A percentile compares a stretch with the other conserved stretches of the same genome.
Evolutionary conservation across 2,797 vertebrate genomes (phyloP).

Genomic region (Chelon labrosus): DNA sequence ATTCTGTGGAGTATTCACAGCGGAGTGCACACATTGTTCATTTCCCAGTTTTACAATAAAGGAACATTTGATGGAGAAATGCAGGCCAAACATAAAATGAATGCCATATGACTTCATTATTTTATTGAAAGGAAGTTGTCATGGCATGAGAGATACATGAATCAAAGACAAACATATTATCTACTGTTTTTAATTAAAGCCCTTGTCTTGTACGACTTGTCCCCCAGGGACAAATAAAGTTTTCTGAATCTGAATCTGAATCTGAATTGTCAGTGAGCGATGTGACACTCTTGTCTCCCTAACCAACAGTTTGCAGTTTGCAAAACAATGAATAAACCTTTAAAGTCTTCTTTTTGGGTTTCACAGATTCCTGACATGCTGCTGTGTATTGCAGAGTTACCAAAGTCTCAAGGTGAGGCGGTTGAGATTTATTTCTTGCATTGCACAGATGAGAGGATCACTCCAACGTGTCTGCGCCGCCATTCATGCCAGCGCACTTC

Average conservation of each 20-base stretch:
- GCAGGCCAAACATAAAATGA: slow-evolving; percentile 52
- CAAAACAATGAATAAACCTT: slow-evolving; percentile 1
- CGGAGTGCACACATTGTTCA: slow-evolving; percentile 56
- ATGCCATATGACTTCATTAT: slow-evolving; percentile 31
- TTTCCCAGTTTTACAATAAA: slow-evolving; percentile 49
- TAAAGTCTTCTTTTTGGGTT: slow-evolving; percentile 1
- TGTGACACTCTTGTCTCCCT: neutral
- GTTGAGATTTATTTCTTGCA: slow-evolving; percentile 34
- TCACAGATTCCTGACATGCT: slow-evolving; percentile 13
- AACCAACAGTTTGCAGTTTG: too few relatives aligned
- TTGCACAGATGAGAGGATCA: slow-evolving; percentile 25
- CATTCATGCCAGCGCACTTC: slow-evolving; percentile 23
- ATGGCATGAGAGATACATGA: neutral
- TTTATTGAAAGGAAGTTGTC: neutral
- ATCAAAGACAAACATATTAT: neutral
- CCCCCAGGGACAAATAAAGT: too few relatives aligned
- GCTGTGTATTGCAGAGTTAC: slow-evolving; percentile 29
- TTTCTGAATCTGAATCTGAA: too few relatives aligned
- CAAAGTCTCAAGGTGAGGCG: slow-evolving; percentile 12
- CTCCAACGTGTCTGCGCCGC: slow-evolving; percentile 16
- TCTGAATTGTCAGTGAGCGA: neutral
- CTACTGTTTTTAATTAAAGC: slow-evolving; percentile 8
- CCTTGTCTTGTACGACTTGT: slow-evolving; percentile 11
- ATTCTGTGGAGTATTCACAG: slow-evolving; percentile 61
- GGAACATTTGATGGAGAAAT: slow-evolving; percentile 50